Conservation (phyloP, 2,888 invertebrate species). For the Pristionchus fissidentatus region DNA sequence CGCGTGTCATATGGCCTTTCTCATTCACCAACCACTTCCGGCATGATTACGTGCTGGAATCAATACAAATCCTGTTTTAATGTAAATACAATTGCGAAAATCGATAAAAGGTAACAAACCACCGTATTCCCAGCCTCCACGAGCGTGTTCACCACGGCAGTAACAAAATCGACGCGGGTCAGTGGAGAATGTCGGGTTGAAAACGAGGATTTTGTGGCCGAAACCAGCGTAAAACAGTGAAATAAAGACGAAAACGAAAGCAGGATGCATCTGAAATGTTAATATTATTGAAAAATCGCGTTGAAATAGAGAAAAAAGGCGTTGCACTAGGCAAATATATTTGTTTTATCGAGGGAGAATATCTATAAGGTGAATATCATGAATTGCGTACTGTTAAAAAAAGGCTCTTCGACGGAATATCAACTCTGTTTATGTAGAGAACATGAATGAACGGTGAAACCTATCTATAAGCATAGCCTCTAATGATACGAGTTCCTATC, state of each 20-base stretch:
- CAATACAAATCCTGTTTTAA: not conserved
- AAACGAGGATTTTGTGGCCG: conserved; percentile 14
- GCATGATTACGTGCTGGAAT: conserved; percentile 18
- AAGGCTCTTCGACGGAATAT: too few species aligned
- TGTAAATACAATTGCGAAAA: not conserved
- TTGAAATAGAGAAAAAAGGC: not conserved
- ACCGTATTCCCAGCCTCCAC: conserved; percentile 28
- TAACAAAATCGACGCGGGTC: conserved; percentile 8
- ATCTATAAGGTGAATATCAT: too few species aligned
- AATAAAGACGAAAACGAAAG: not conserved
- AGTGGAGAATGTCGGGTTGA: conserved; percentile 30
- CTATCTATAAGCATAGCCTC: too few species aligned
- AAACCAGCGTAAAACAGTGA: not conserved
- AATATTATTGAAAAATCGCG: not conserved
- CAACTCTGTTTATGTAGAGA: too few species aligned
- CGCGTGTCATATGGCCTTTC: too few species aligned
- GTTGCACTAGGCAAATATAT: too few species aligned
- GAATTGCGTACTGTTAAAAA: too few species aligned
- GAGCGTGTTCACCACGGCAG: conserved; percentile 8
- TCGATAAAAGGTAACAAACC: not conserved
- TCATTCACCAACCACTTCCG: too few species aligned
- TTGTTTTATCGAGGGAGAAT: too few species aligned
- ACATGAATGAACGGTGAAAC: too few species aligned
- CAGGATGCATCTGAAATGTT: not conserved
- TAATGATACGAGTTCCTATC: too few species aligned